A percentile compares a stretch with the other conserved stretches of the same genome.
Conservation (phyloP, 2,113 vertebrate species). For the Trachemys scripta region DNA sequence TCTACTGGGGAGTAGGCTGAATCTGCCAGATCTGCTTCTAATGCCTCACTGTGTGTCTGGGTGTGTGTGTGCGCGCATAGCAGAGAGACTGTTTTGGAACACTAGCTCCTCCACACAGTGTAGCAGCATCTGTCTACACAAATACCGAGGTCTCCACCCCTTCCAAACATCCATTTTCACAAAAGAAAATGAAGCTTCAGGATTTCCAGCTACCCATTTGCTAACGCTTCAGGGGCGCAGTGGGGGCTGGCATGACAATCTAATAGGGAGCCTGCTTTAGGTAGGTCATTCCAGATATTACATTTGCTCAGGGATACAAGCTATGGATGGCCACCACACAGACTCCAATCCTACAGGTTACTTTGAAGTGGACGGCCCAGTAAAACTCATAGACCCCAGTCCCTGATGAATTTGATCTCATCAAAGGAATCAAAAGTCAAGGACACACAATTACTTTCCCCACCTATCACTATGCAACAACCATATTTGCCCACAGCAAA, state of each 20-base stretch:
- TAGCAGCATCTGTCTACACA: not conserved
- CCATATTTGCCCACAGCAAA: not conserved
- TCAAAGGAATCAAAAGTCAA: not conserved
- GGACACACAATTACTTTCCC: not conserved
- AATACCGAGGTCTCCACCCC: not conserved
- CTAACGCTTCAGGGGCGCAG: not conserved
- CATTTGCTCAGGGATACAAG: not conserved
- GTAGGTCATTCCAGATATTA: not conserved
- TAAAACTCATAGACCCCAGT: not conserved
- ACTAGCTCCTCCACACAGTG: not conserved
- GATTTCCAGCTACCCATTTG: not conserved
- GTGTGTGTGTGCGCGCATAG: not conserved
- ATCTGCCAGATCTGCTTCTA: not conserved
- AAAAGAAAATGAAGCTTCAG: not conserved
- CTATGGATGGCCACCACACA: not conserved
- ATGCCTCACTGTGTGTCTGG: too few relatives aligned
- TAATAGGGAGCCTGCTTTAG: not conserved
- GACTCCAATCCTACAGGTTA: not conserved
- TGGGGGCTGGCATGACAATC: not conserved
- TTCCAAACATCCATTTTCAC: not conserved
- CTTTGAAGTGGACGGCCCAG: not conserved
- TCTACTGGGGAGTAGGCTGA: not conserved
- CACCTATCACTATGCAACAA: not conserved
- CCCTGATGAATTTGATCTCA: not conserved
- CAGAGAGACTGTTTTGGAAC: not conserved